Percentiles rank a stretch among this genome's conserved stretches.
Evolutionary conservation across 2,888 invertebrate genomes (phyloP).

Genomic region (Ligdia adustata): DNA sequence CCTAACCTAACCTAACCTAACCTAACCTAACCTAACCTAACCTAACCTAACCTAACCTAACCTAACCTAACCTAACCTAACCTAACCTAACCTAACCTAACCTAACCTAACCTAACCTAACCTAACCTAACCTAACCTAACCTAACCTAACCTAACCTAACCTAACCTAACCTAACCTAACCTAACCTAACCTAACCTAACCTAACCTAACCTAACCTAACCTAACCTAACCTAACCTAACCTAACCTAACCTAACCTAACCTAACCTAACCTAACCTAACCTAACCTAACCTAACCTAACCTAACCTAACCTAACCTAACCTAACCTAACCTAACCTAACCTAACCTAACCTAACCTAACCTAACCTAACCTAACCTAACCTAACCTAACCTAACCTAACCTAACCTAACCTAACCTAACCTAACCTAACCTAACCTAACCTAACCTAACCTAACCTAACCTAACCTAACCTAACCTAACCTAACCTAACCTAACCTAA

Average conservation of each 20-base stretch:
- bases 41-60: conserved; percentile 26
- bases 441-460: conserved; percentile 17
- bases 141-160: conserved; percentile 11
- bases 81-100: background rate
- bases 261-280: conserved; percentile 24
- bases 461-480: conserved; percentile 26
- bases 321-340: background rate
- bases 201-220: conserved; percentile 1
- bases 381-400: conserved; percentile 24
- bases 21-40: conserved; percentile 17
- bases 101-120: background rate
- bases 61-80: conserved; percentile 14
- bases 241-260: conserved; percentile 25
- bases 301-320: background rate
- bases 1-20: conserved; percentile 1
- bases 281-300: conserved; percentile 1
- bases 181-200: conserved; percentile 13
- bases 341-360: conserved; percentile 10
- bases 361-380: conserved; percentile 18
- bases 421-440: conserved; percentile 1
- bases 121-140: conserved; percentile 4
- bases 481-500: conserved; percentile 14
- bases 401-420: conserved; percentile 1
- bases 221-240: conserved; percentile 4
- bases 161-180: conserved; percentile 24